Evolutionary conservation across 1,140 invertebrate genomes (phyloP), one percentile per base, ranked within the genome.

Genomic region (Procambarus clarkii): DNA sequence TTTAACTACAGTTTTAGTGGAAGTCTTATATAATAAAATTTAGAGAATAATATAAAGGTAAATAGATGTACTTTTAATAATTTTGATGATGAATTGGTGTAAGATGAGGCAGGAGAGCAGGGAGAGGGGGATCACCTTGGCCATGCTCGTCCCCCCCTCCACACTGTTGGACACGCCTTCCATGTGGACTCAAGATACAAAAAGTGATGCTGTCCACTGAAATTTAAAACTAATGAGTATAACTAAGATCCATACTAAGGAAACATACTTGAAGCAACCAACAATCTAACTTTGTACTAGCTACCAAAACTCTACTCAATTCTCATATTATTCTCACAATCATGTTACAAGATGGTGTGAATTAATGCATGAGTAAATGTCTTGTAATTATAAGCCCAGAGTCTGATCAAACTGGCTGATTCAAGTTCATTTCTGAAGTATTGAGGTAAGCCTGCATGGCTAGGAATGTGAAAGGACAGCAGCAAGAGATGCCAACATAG

Each of bases 391-490:
- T 81, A 81, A 86, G 24, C n/a, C 18, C 48, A 77, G 13, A 77
- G 13, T 21, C 18, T 45, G 74, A 77, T 44, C 34, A 44, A 13
- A 44, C 18, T 58, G 74, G 54, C 24, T 54, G 74, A 77, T 58
- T 86, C 24, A 77, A 86, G 84, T 54, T 83, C 81, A 86, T 78
- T 77, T 58, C 50, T 50, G 77, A n/a, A 81, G 24, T 76, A 86
- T 58, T n/a, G 64, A 64, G 46, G 24, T 74, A 86, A 45, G 64
- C 78, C 86, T 81, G 78, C 78, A 50, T 15, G 54, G 45, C 44
- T 48, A 81, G 78, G 78, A 81, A 88, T 80, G 64, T 86, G 45
- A 46, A 88, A 88, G 86, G 86, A 88, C 64, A 88, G 86, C 60
- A 88, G 78, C 78, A 82, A 88, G 86, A 88, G 64, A 85, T 74